Evolutionary conservation across 2,113 vertebrate species (phyloP), one percentile per base, ranked within the genome.

Genomic region (Cryptoleucopteryx plumbea): DNA sequence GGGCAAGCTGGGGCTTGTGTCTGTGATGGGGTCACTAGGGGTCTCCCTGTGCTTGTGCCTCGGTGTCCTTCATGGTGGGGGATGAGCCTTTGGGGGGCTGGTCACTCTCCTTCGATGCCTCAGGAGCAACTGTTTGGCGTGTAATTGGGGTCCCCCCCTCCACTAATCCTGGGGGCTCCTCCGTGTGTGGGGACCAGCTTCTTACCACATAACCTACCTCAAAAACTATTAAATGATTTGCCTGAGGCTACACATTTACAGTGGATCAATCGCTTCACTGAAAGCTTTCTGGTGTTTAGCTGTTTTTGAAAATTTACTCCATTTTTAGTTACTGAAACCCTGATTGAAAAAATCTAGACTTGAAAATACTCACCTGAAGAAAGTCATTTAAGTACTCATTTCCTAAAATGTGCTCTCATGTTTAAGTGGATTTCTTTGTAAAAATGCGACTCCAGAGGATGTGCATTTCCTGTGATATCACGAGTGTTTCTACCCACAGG

Each of bases 1-100:
- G 14, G 2, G 2, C 4, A 5, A 23, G 19, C 0, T 58, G 2
- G 11, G 25, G 4, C 5, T 55, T 7, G 1, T 42, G 16, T 15
- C 63, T 55, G 4, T 11, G 32, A 16, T 7, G 6, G 5, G 5
- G 5, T 32, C 26, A 36, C 2, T 6, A 2, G 6, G 19, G 19
- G 0, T 16, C 23, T 34, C 6, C 31, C 2, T 3, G 0, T 56
- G 26, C 34, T 47, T 86, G 31, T 66, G 27, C 10, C 16, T 48
- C 3, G 1, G 22, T 5, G 19, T 21, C 14, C 19, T 38, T 52
- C 47, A 13, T 13, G 6, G n/a, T 11, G 11, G 19, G n/a, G 9
- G 15, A 19, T 19, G 7, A 78, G 15, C 13, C 45, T 47, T 5
- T 18, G 4, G 7, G 43, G 10, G 2, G 6, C 18, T 40, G 53